Conservation (phyloP, 1,140 invertebrate species). For the Nixonia krombeini region DNA sequence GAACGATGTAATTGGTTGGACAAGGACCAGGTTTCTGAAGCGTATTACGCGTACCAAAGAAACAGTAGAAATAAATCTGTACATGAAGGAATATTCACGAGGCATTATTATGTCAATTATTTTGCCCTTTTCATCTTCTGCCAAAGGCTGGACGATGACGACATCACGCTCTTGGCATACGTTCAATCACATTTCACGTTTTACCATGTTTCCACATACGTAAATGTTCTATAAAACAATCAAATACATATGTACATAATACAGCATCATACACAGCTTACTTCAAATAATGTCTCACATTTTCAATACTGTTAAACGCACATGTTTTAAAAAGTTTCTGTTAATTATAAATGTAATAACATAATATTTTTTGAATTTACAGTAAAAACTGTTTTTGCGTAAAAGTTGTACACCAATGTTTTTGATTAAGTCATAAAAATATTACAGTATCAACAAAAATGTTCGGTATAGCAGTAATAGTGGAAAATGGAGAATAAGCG, state of each 20-base stretch:
- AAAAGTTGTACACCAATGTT: too few relatives aligned
- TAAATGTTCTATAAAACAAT: conserved; percentile 7
- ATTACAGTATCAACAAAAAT: too few relatives aligned
- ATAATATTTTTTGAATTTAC: too few relatives aligned
- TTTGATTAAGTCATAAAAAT: too few relatives aligned
- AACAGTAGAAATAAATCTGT: conserved; percentile 8
- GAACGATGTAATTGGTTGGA: conserved; percentile 13
- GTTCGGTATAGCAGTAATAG: too few relatives aligned
- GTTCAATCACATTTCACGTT: conserved; percentile 26
- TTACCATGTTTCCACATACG: conserved; percentile 12
- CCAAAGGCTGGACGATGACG: conserved; percentile 25
- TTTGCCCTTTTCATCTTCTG: conserved; percentile 18
- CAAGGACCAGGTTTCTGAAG: conserved; percentile 10
- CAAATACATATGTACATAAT: neutral
- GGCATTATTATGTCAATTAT: conserved; percentile 24
- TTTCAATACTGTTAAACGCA: too few relatives aligned
- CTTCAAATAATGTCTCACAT: too few relatives aligned
- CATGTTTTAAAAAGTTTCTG: too few relatives aligned
- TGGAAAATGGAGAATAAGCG: too few relatives aligned
- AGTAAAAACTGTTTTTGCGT: too few relatives aligned
- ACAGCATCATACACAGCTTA: too few relatives aligned
- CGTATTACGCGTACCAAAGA: conserved; percentile 1
- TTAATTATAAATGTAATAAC: too few relatives aligned
- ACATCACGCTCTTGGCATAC: conserved; percentile 22
- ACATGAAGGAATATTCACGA: conserved; percentile 15